Percentiles rank a stretch among this genome's conserved stretches.
phyloP scores from a whole-genome alignment of 2,113 vertebrate genomes.

The Alexandromys fortis region DNA sequence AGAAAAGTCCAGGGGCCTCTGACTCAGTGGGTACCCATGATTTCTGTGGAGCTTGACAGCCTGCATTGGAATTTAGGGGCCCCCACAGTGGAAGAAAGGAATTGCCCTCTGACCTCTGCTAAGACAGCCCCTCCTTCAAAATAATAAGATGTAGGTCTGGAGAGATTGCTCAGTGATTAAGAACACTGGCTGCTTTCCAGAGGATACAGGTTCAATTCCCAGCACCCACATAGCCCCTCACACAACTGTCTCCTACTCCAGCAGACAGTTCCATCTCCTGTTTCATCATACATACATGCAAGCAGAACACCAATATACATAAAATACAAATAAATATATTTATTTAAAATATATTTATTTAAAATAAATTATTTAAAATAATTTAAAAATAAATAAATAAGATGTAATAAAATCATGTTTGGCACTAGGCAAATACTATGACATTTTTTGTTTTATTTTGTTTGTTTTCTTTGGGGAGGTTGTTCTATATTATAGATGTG shows the following conservation, averaged over 20 bases:
- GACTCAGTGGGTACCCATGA: no score
- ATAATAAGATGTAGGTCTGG: not conserved
- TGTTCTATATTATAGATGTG: not conserved
- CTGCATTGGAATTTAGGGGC: not conserved
- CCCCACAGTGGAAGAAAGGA: not conserved
- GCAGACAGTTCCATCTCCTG: not conserved
- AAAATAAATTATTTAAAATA: no score
- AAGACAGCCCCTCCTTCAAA: not conserved
- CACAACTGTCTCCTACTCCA: not conserved
- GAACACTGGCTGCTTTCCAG: not conserved
- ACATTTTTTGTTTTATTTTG: not conserved
- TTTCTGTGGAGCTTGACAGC: not conserved
- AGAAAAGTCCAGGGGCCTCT: not conserved
- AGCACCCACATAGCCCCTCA: not conserved
- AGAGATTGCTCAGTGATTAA: not conserved
- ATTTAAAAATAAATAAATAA: not conserved
- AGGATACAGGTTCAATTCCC: not conserved
- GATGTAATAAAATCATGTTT: not conserved
- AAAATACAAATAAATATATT: not conserved
- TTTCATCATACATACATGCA: not conserved
- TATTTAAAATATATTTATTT: no score
- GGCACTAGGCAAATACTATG: not conserved
- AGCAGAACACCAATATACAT: not conserved
- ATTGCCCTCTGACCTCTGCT: not conserved
- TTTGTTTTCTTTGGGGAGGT: not conserved